phyloP scores from a whole-genome alignment of 2,888 invertebrate genomes.

The Osmoderma eremita region DNA sequence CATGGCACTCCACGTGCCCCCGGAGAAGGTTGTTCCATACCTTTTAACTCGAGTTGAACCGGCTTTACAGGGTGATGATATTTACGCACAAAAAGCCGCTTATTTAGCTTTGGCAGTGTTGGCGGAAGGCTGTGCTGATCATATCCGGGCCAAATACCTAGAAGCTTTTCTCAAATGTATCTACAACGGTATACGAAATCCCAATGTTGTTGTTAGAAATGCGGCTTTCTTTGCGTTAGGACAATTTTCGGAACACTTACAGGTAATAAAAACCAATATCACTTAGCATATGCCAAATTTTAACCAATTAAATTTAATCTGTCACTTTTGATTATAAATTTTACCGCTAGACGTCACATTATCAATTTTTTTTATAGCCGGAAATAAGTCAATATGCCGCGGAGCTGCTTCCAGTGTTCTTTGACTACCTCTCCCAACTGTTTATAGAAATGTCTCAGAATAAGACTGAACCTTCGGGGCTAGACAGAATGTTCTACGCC shows the following conservation, averaged over 20 bases:
- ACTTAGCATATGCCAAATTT: background rate
- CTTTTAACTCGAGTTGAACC: conserved; percentile 73
- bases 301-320: background rate
- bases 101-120: conserved; percentile 79
- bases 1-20: conserved; percentile 78
- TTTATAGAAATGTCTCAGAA: conserved; percentile 68
- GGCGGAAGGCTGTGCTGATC: conserved; percentile 82
- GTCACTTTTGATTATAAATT: background rate
- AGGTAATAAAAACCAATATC: conserved; percentile 60
- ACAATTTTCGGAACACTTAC: conserved; percentile 82
- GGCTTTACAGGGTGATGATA: conserved; percentile 70
- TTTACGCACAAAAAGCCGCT: conserved; percentile 75
- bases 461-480: conserved; percentile 70
- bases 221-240: conserved; percentile 83
- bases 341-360: background rate
- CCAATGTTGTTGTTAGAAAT: conserved; percentile 73
- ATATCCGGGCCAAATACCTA: conserved; percentile 77
- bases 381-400: conserved; percentile 79
- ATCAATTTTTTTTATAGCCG: conserved; percentile 66
- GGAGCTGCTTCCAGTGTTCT: conserved; percentile 77
- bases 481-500: conserved; percentile 81
- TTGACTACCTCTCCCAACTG: conserved; percentile 74
- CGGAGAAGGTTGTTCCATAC: conserved; percentile 79
- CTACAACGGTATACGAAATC: conserved; percentile 75
- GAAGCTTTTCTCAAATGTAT: conserved; percentile 75